Base-by-base conservation (phyloP, 2,797 vertebrate genomes). In the Urophycis tenuis region DNA sequence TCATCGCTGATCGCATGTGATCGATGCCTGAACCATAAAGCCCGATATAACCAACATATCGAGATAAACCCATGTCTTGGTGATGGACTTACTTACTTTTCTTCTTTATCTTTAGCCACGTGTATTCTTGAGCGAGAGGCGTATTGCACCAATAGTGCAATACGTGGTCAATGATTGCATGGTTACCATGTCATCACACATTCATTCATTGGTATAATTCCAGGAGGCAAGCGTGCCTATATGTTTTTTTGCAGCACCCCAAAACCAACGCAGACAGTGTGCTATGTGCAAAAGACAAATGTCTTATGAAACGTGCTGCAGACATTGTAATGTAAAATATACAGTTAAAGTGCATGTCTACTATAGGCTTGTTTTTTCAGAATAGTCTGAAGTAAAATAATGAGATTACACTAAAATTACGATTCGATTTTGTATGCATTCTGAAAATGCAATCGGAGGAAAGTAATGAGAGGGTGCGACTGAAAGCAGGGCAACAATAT, bases 131-230 rank as follows among this genome's bases (percentile, higher is more conserved):
- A 31, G 29, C 31, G 25, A 49, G 25, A 19, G 25, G n/a, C 30
- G 36, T n/a, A 11, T 17, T 45, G 67, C 29, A 9, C 53, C 53
- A 9, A 64, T 3, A 34, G 41, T 67, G 31, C 41, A 64, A 80
- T 83, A 49, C 80, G 82, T 75, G 36, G 82, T 85, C 84, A 84
- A 88, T 87, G 53, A 88, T 80, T 86, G 78, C 77, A 34, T 32
- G 53, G n/a, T 75, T 31, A 35, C 83, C 85, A 73, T 77, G 74
- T 73, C 79, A 84, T 19, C 73, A n/a, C n/a, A n/a, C n/a, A 74
- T 74, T 10, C 7, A 79, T 81, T n/a, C n/a, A 29, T 22, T 71
- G 72, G 29, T 35, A 73, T 71, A 22, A 74, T 76, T 79, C 82
- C 76, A 76, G 75, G 83, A 77, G 83, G n/a, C 25, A 41, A 4